A percentile compares a stretch with the other conserved stretches of the same genome.
Conservation (phyloP, 2,797 vertebrate species). For the Fratercula arctica region DNA sequence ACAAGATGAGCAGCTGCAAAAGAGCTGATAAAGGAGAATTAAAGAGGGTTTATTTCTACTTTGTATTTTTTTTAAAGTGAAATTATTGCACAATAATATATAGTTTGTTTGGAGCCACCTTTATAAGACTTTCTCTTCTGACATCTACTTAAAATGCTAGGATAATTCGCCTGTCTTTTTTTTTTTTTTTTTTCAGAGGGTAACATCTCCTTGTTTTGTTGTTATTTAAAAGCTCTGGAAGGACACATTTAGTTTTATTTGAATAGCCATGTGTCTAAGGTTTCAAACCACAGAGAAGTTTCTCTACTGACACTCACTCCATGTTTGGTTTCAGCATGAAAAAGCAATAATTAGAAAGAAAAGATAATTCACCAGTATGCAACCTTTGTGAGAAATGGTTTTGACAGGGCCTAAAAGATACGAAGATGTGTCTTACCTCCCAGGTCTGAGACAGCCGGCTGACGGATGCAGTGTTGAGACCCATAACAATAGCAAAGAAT, state of each 20-base stretch:
- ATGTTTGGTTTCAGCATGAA: background rate
- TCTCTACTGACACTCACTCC: background rate
- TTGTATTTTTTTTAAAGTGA: background rate
- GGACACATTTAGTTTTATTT: background rate
- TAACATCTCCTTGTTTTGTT: background rate
- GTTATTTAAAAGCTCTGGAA: background rate
- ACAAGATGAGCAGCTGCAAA: background rate
- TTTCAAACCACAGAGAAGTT: background rate
- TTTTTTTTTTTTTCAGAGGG: background rate
- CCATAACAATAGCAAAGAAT: constrained; percentile 98
- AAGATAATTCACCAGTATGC: background rate
- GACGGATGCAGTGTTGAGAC: constrained; percentile 93
- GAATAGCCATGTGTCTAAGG: background rate
- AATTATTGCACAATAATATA: background rate
- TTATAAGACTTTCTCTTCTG: background rate
- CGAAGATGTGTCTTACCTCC: constrained; percentile 84
- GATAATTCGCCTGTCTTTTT: background rate
- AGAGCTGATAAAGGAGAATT: background rate
- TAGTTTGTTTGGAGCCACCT: background rate
- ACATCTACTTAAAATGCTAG: background rate
- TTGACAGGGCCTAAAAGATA: background rate
- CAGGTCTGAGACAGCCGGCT: constrained; percentile 93
- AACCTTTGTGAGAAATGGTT: background rate
- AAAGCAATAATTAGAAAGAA: background rate
- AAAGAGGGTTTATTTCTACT: background rate